Evolutionary conservation across 2,888 invertebrate genomes (phyloP), one percentile per base, ranked within the genome.

Genomic region (Pachymerium ferrugineum): DNA sequence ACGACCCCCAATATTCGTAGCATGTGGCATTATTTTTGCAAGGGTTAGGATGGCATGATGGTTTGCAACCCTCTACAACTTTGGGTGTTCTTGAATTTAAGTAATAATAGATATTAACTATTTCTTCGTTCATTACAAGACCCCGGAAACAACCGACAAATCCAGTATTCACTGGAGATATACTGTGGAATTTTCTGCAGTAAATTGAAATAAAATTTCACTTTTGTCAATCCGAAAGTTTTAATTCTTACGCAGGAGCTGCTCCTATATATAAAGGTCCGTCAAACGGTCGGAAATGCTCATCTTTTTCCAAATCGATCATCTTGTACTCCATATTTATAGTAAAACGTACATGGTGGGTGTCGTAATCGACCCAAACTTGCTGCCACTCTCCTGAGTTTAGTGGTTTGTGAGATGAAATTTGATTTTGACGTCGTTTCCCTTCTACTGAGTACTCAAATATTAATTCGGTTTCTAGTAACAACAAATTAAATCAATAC

Each of bases 361-460:
- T 90, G 83, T 95, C 94, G 81, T 94, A 94, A 84, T 96, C 95
- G 76, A 97, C 93, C 92, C 93, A 93, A 77, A 96, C 90, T 84
- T 94, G 93, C 82, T 97, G 96, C 97, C 96, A 97, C 81, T 94
- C 93, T 0, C 95, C 96, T 72, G 92, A 91, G 81, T 94, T 95
- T 70, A 97, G 85, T 80, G 90, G 89, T 68, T 90, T 86, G 77
- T 89, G 88, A 2, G 93, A 93, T 80, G 90, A 89, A 76, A 96
- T 91, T 67, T 91, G 92, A 75, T 93, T 84, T 80, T 91, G 91
- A 77, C 91, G 88, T 70, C 90, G 90, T 6, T 89, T 89, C 38
- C 91, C 93, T 83, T 91, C 93, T 31, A 93, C 84, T 0, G 94
- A 93, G 79, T 94, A 94, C 82, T 94, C 93, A 83, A 94, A 94